Evolutionary conservation across 2,888 invertebrate genomes (phyloP).

Genomic region (Zootermopsis nevadensis): DNA sequence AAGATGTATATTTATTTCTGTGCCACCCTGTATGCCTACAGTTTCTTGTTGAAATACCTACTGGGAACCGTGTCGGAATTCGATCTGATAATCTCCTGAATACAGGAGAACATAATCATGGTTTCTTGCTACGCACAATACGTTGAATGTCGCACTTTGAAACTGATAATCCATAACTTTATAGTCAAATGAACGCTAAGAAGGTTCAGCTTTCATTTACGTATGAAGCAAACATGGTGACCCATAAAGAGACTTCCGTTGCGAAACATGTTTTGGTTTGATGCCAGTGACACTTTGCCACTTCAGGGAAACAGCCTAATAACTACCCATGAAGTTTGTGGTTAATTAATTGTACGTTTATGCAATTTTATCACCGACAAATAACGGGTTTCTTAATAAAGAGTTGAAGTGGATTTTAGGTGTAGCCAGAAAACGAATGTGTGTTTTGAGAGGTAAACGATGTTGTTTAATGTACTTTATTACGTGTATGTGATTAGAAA

Average conservation of each 20-base stretch:
- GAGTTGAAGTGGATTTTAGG: background rate
- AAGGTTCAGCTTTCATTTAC: slow-evolving; percentile 10
- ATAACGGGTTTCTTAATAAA: background rate
- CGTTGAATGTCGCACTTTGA: background rate
- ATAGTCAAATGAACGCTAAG: background rate
- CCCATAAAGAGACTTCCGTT: background rate
- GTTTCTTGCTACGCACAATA: no score
- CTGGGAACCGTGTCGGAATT: no score
- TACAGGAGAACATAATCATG: no score
- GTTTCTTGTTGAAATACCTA: no score
- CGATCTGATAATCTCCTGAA: no score
- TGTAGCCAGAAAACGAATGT: background rate
- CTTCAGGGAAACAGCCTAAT: slow-evolving; percentile 4
- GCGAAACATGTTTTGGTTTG: slow-evolving; percentile 13
- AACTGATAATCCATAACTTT: background rate
- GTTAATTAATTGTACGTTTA: slow-evolving; percentile 7
- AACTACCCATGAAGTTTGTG: background rate
- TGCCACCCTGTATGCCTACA: no score
- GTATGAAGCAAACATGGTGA: background rate
- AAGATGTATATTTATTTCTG: no score
- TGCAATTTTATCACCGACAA: background rate
- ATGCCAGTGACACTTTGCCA: background rate
- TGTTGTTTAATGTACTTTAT: no score
- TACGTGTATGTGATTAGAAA: no score
- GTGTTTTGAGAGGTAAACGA: background rate